These are phyloP conservation scores for Nannoperca australis DNA, from an alignment of 2,797 vertebrate genomes.

Conservation along the genomic window DNA sequence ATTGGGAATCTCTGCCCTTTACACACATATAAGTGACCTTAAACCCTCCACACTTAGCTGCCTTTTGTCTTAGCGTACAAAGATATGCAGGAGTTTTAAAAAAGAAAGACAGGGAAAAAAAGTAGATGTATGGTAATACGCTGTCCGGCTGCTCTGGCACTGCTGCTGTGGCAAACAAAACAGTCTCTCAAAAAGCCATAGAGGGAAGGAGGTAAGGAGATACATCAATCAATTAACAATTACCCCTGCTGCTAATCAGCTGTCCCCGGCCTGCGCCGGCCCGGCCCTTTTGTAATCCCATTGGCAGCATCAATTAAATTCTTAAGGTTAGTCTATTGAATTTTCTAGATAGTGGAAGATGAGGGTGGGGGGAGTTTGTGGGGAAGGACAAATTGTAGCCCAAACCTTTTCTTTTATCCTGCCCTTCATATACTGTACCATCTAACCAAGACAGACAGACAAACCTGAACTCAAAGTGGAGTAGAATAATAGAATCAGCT, in stretches of 20 bases:
- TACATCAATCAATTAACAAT: slow-evolving; percentile 90
- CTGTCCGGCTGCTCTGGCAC: slow-evolving; percentile 69
- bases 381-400: slow-evolving; percentile 82
- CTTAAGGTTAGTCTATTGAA: slow-evolving; percentile 92
- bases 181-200: slow-evolving; percentile 79
- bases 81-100: slow-evolving; percentile 54
- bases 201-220: slow-evolving; percentile 84
- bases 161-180: slow-evolving; percentile 75
- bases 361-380: slow-evolving; percentile 38
- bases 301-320: slow-evolving; percentile 90
- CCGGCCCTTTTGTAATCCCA: slow-evolving; percentile 82
- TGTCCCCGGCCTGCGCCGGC: slow-evolving; percentile 82
- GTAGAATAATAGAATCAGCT: slow-evolving; percentile 28
- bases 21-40: slow-evolving; percentile 63
- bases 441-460: slow-evolving; percentile 12
- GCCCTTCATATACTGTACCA: not conserved
- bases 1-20: slow-evolving; percentile 44
- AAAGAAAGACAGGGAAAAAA: slow-evolving; percentile 24
- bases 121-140: slow-evolving; percentile 81
- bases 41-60: slow-evolving; percentile 54
- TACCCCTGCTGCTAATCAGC: slow-evolving; percentile 89
- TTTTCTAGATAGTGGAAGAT: slow-evolving; percentile 82
- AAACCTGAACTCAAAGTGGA: not conserved
- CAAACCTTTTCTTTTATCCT: slow-evolving; percentile 54
- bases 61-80: slow-evolving; percentile 78